Evolutionary conservation across 2,888 invertebrate genomes (phyloP).

Genomic region (Ectropis crepuscularia): DNA sequence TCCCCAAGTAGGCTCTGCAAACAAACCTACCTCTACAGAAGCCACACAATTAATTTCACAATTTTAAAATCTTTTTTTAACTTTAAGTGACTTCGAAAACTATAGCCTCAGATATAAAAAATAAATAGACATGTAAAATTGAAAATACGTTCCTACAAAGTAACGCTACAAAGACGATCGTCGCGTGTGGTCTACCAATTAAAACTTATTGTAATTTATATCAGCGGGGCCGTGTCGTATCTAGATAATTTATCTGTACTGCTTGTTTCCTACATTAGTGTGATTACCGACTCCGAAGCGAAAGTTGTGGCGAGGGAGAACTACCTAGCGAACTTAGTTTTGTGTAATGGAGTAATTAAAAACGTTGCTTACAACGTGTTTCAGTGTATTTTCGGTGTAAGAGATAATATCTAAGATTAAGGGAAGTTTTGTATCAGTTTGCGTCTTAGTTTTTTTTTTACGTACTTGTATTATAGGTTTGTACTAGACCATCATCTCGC

Average conservation of each 20-base stretch:
- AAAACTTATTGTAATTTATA: conserved; percentile 71
- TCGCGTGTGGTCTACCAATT: conserved; percentile 79
- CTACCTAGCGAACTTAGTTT: conserved; percentile 11
- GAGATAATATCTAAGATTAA: not conserved
- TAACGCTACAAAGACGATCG: conserved; percentile 34
- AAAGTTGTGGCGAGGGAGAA: conserved; percentile 21
- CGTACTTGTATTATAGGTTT: too few species aligned
- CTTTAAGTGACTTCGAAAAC: not conserved
- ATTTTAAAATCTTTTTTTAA: not conserved
- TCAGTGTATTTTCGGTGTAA: conserved; percentile 3
- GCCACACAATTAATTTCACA: not conserved
- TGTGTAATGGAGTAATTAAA: conserved; percentile 26
- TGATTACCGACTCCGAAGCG: conserved; percentile 47
- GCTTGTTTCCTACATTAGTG: conserved; percentile 50
- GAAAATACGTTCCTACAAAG: conserved; percentile 35
- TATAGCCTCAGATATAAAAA: conserved; percentile 15
- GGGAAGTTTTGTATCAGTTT: not conserved
- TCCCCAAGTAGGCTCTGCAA: too few species aligned
- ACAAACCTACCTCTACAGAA: too few species aligned
- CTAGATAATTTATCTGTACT: conserved; percentile 59
- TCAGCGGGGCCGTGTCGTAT: conserved; percentile 48
- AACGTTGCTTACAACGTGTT: conserved; percentile 12
- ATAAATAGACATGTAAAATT: conserved; percentile 26
- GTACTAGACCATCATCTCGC: too few species aligned
- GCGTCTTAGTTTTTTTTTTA: not conserved